Conservation (phyloP, 2,113 vertebrate genomes). For the Nyctereutes procyonoides region DNA sequence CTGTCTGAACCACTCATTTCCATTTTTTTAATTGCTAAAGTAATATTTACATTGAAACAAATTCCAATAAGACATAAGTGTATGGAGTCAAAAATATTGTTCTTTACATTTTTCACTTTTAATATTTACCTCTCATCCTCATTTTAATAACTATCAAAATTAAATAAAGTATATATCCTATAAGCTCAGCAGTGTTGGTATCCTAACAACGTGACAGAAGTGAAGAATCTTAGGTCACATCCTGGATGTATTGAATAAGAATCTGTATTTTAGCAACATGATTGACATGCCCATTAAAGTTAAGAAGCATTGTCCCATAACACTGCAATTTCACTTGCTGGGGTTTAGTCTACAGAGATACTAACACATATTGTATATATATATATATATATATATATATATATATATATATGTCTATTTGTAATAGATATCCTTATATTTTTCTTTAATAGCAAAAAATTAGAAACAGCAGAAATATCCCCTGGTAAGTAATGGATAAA, state of each 20-base stretch:
- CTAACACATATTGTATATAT: background rate
- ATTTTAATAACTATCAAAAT: background rate
- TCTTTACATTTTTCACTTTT: slow-evolving; percentile 5
- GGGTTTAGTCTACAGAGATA: background rate
- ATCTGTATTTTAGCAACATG: slow-evolving; percentile 13
- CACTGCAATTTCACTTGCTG: background rate
- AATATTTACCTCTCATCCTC: background rate
- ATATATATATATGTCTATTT: too few relatives aligned
- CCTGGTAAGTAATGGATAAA: background rate
- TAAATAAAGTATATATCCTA: background rate
- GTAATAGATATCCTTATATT: background rate
- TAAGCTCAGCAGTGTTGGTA: background rate
- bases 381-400: background rate
- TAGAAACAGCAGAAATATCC: background rate
- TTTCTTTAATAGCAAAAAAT: slow-evolving; percentile 18
- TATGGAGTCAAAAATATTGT: background rate
- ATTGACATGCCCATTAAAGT: background rate
- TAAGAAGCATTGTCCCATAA: background rate
- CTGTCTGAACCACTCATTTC: background rate
- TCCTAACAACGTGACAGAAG: background rate
- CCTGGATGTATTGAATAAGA: background rate
- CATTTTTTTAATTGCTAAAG: background rate
- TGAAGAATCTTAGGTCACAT: background rate
- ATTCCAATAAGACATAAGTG: background rate
- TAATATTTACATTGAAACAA: background rate